Conservation (phyloP, 2,797 vertebrate species). For the Ciconia nigra region DNA sequence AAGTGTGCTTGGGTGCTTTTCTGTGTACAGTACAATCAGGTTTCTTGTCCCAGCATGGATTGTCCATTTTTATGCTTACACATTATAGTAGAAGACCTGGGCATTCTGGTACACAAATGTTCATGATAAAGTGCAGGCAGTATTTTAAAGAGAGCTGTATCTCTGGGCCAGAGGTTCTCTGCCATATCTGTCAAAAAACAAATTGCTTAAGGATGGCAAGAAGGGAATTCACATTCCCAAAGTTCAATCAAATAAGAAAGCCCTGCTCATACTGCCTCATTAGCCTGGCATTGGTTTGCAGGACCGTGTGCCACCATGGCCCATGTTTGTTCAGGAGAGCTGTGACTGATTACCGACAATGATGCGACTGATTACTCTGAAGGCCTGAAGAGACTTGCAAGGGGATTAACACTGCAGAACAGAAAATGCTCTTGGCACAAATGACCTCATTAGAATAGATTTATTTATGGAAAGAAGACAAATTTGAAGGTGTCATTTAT, state of each 20-base stretch:
- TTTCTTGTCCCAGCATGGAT: background rate
- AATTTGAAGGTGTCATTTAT: background rate
- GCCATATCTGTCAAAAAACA: background rate
- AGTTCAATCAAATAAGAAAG: background rate
- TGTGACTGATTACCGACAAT: background rate
- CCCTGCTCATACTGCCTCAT: background rate
- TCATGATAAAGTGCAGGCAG: background rate
- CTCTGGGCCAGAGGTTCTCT: background rate
- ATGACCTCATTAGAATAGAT: background rate
- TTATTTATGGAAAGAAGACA: background rate
- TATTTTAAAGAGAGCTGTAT: background rate
- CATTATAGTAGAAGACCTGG: background rate
- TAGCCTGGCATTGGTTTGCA: background rate
- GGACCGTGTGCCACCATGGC: fast-evolving
- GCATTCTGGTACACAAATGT: background rate
- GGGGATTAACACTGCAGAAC: background rate
- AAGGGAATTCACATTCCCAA: background rate
- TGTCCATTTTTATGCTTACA: background rate
- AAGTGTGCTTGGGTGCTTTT: background rate
- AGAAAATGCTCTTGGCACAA: background rate
- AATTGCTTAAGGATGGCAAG: background rate
- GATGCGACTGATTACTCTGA: background rate
- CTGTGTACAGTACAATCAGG: background rate
- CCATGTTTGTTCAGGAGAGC: background rate
- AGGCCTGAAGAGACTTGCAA: background rate